Percentiles rank a stretch among this genome's conserved stretches.
Evolutionary conservation across 2,797 vertebrate genomes (phyloP).

Genomic region (Numenius phaeopus): DNA sequence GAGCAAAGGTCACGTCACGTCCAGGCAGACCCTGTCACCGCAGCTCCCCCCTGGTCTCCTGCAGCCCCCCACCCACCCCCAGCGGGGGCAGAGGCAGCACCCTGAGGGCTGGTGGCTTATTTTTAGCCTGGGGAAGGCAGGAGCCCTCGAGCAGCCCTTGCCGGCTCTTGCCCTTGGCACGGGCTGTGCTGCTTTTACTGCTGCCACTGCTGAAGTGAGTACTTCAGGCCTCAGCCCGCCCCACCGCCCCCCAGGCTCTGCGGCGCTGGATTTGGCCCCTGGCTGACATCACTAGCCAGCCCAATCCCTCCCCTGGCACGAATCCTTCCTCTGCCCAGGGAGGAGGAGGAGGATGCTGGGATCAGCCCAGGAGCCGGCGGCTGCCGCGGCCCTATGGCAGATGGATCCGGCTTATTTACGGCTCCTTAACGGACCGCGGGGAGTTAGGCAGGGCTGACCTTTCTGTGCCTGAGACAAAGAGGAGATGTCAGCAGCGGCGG

Average conservation of each 20-base stretch:
- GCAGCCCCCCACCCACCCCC: background rate
- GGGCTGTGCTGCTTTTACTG: background rate
- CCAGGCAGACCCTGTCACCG: accelerated
- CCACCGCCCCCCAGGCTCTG: background rate
- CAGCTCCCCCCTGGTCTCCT: background rate
- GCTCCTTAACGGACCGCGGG: background rate
- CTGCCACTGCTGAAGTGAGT: background rate
- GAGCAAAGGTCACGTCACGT: background rate
- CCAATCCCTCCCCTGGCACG: background rate
- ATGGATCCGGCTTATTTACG: background rate
- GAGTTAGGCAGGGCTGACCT: conserved; percentile 44
- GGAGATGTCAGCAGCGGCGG: background rate
- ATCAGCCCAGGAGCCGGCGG: background rate
- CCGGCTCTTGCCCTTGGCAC: background rate
- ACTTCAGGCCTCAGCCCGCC: background rate
- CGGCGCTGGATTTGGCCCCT: background rate
- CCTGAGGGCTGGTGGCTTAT: background rate
- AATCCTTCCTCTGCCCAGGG: background rate
- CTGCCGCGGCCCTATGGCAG: background rate
- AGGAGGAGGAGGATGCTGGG: conserved; percentile 2
- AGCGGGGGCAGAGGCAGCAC: background rate
- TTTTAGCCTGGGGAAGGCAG: conserved; percentile 54
- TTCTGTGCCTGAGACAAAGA: conserved; percentile 24
- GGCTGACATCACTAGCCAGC: background rate
- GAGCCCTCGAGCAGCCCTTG: background rate